Evolutionary conservation across 1,140 invertebrate species (phyloP), one percentile per base, ranked within the genome.

Genomic region (Eciton burchellii): DNA sequence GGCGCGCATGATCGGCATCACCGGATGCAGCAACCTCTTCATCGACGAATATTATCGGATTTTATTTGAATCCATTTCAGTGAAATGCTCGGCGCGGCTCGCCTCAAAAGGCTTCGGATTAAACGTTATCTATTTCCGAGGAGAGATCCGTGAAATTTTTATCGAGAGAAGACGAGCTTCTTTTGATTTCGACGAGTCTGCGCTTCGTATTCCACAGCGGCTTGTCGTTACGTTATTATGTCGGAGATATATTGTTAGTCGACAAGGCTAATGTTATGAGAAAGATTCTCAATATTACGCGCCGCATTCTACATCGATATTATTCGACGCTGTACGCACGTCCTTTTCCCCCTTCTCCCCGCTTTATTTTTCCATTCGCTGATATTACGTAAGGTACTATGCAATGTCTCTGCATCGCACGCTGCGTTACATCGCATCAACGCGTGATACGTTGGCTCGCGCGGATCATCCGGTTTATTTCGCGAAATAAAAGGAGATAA

Each of bases 161-260:
- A 66, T 43, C 26, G 1, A 19, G 16, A 16, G 35, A 35, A 35
- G 35, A 35, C 6, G 35, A 35, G 6, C 35, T 35, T 35, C 35
- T 35, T 35, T 6, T 35, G 6, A 16, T 3, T 16, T 24, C 60
- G 74, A 9, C 43, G 21, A 77, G 43, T 16, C 9, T 43, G 43
- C 9, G 26, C 47, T 8, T 19, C 3, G 9, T 66, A 43, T 24
- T 66, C 19, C 66, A 74, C 43, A 47, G 62, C 26, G n/a, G 24
- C 11, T 8, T 12, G 9, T 63, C n/a, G 16, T 41, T 49, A 43
- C 43, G 35, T 29, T 24, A 19, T 66, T 76, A 76, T 19, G 11
- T 76, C 65, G 24, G 62, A 43, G 16, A 21, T 62, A 14, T 77
- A 77, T 79, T 79, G 68, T 79, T 70, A 79, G 24, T 45, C 35